phyloP scores from a whole-genome alignment of 2,888 invertebrate genomes.

The Apotomis betuletana region DNA sequence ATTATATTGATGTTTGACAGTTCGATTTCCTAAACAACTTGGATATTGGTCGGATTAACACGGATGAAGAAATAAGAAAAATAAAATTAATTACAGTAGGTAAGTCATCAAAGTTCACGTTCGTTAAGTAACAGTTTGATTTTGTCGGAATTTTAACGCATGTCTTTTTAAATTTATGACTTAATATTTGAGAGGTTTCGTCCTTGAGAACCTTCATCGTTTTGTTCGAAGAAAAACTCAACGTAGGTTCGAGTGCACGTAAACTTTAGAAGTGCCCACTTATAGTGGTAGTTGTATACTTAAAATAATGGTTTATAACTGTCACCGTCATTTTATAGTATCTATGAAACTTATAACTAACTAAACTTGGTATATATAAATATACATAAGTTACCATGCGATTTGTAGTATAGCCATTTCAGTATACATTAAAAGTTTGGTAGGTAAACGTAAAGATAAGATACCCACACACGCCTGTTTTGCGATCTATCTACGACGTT shows the following conservation, averaged over 20 bases:
- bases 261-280: slow-evolving; percentile 4
- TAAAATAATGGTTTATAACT: background rate
- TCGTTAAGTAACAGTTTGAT: slow-evolving; percentile 16
- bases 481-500: slow-evolving; percentile 9
- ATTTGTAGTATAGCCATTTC: too few relatives aligned
- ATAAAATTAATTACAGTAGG: slow-evolving; percentile 35
- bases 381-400: too few relatives aligned
- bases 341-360: background rate
- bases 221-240: slow-evolving; percentile 3
- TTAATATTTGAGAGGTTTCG: slow-evolving; percentile 16
- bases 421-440: background rate
- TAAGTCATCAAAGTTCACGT: slow-evolving; percentile 24
- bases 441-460: background rate
- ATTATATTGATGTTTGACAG: slow-evolving; percentile 76
- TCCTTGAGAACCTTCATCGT: slow-evolving; percentile 12
- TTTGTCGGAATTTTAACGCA: slow-evolving; percentile 9
- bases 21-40: slow-evolving; percentile 68
- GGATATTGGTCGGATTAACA: slow-evolving; percentile 63
- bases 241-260: slow-evolving; percentile 10
- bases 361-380: too few relatives aligned
- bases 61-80: slow-evolving; percentile 48
- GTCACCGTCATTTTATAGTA: background rate
- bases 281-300: background rate
- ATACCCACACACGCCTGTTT: background rate
- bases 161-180: slow-evolving; percentile 13